phyloP scores from a whole-genome alignment of 1,140 invertebrate genomes.

The Drosophila oshimai region DNA sequence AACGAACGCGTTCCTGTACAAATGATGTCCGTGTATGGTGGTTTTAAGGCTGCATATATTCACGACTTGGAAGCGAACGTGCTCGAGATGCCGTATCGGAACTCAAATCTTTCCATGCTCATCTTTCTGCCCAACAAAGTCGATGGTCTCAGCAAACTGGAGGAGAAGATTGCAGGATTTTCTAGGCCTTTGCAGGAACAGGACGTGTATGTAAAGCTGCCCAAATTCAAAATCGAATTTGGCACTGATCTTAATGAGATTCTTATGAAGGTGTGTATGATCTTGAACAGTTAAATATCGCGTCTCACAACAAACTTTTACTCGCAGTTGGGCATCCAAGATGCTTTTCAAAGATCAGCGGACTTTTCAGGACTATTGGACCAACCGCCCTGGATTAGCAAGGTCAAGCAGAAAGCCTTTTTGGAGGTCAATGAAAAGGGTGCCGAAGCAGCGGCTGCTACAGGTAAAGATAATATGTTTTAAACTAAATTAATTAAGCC shows the following conservation, averaged over 20 bases:
- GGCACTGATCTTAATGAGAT: constrained; percentile 83
- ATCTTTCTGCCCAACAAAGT: constrained; percentile 84
- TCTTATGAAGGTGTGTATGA: constrained; percentile 82
- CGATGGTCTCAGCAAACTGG: constrained; percentile 83
- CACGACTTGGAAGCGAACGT: constrained; percentile 37
- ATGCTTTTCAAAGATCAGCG: constrained; percentile 84
- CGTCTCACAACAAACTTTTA: not conserved
- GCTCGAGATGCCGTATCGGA: constrained; percentile 74
- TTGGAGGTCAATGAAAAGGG: constrained; percentile 85
- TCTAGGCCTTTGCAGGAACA: constrained; percentile 40
- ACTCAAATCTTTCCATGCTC: constrained; percentile 84
- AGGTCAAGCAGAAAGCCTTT: constrained; percentile 84
- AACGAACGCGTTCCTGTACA: constrained; percentile 66
- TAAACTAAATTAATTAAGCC: not conserved
- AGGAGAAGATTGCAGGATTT: constrained; percentile 79
- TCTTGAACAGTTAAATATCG: too few species aligned
- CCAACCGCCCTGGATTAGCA: constrained; percentile 77
- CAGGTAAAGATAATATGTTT: constrained; percentile 64
- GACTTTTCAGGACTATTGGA: constrained; percentile 85
- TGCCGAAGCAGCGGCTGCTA: constrained; percentile 83
- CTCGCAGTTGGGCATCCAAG: constrained; percentile 84
- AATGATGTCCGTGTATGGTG: constrained; percentile 83
- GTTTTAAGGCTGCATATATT: constrained; percentile 38
- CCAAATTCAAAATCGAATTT: constrained; percentile 86
- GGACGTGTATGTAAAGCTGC: constrained; percentile 84